phyloP scores from a whole-genome alignment of 2,113 vertebrate genomes.

The Rhombomys opimus region DNA sequence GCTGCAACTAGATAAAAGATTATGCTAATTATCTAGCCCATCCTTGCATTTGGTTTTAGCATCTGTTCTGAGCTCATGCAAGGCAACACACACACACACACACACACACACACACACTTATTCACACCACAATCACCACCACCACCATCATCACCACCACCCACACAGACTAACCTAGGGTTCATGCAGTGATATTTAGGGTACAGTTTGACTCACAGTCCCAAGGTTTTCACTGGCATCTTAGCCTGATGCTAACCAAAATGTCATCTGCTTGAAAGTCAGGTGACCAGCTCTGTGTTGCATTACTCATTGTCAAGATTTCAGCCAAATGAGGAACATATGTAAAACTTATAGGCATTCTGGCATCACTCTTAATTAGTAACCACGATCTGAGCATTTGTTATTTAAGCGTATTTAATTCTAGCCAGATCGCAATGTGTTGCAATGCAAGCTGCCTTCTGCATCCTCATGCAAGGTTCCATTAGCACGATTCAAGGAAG shows the following conservation, averaged over 20 bases:
- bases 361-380: slow-evolving; percentile 84
- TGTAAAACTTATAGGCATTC: slow-evolving; percentile 79
- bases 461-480: slow-evolving; percentile 78
- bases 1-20: not conserved
- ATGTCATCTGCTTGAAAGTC: slow-evolving; percentile 68
- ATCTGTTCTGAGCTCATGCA: slow-evolving; percentile 5
- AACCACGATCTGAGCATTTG: slow-evolving; percentile 86
- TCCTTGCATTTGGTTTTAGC: slow-evolving; percentile 12
- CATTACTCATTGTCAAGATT: slow-evolving; percentile 85
- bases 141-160: no score
- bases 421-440: slow-evolving; percentile 80
- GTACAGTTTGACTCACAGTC: not conserved
- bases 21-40: slow-evolving; percentile 36
- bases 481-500: slow-evolving; percentile 75
- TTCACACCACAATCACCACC: no score
- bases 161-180: not conserved
- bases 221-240: not conserved
- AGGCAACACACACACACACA: not conserved
- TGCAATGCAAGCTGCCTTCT: slow-evolving; percentile 79
- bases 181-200: not conserved
- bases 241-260: slow-evolving; percentile 42
- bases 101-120: not conserved
- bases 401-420: slow-evolving; percentile 87
- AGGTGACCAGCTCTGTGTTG: slow-evolving; percentile 78
- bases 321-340: slow-evolving; percentile 85